Conservation (phyloP, 2,113 vertebrate genomes). For the Nesogale talazaci region DNA sequence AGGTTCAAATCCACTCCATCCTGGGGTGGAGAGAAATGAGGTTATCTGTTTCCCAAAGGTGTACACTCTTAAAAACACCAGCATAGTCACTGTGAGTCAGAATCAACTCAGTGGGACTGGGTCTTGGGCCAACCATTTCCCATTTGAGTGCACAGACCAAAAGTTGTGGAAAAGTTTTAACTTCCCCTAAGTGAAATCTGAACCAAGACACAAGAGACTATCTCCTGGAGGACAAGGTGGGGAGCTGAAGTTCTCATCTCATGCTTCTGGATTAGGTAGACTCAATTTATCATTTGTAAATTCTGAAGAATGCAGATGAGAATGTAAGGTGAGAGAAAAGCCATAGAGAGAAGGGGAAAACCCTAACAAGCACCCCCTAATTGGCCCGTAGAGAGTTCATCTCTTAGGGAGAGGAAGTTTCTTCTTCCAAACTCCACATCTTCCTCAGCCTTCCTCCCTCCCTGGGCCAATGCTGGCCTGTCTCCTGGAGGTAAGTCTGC, state of each 20-base stretch:
- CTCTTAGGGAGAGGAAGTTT: conserved; percentile 39
- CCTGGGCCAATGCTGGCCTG: neutral
- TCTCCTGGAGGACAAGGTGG: neutral
- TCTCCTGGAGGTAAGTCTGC: neutral
- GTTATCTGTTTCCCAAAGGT: too few species aligned
- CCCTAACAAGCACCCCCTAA: conserved; percentile 34
- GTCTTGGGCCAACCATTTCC: neutral
- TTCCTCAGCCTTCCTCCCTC: neutral
- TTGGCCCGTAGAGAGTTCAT: conserved; percentile 61
- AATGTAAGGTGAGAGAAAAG: neutral
- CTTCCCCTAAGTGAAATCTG: neutral
- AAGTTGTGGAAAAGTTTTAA: neutral
- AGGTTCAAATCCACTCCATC: too few species aligned
- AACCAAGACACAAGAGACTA: neutral
- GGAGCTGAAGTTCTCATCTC: neutral
- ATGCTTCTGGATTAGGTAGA: neutral
- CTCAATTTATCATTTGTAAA: neutral
- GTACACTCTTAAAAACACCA: too few species aligned
- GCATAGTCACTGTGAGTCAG: too few species aligned
- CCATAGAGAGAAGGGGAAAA: neutral
- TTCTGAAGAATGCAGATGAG: neutral
- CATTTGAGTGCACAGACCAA: neutral
- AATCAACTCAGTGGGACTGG: too few species aligned
- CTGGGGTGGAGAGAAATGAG: too few species aligned
- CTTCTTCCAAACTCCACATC: conserved; percentile 9